Percentiles rank a stretch among this genome's conserved stretches.
Evolutionary conservation across 2,797 vertebrate species (phyloP).

Genomic region (Coreius guichenoti): DNA sequence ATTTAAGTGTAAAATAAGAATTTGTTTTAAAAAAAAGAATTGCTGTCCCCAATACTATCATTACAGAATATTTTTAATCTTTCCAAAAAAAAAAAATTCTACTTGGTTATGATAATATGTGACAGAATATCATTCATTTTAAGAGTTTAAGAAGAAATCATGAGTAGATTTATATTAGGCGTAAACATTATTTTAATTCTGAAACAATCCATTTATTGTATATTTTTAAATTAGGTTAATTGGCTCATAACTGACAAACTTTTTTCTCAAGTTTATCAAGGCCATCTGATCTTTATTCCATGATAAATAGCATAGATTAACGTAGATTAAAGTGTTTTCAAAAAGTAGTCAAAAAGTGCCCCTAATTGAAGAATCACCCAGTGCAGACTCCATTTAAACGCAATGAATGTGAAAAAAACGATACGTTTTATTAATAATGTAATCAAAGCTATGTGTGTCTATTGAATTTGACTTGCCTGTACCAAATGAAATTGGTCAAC

Average conservation of each 20-base stretch:
- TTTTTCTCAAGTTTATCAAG: slow-evolving; percentile 1
- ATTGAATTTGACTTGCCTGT: slow-evolving; percentile 64
- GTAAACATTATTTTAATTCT: not conserved
- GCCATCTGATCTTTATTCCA: not conserved
- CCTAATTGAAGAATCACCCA: slow-evolving; percentile 28
- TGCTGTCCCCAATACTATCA: not conserved
- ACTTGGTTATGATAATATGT: not conserved
- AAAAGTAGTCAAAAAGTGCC: not conserved
- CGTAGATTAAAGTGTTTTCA: not conserved
- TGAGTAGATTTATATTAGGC: not conserved
- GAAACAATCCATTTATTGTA: not conserved
- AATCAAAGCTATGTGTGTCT: slow-evolving; percentile 43
- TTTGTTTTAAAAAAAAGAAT: not conserved
- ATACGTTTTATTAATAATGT: slow-evolving; percentile 50
- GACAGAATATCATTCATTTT: not conserved
- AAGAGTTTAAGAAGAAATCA: not conserved
- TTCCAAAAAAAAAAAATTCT: not conserved
- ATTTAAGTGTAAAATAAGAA: not conserved
- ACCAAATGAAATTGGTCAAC: slow-evolving; percentile 69
- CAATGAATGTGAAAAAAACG: slow-evolving; percentile 46
- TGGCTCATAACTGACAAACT: not conserved
- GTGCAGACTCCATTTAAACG: slow-evolving; percentile 54
- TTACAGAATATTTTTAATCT: not conserved
- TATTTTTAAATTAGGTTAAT: slow-evolving; percentile 2
- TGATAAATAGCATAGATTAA: not conserved